Evolutionary conservation across 1,140 invertebrate genomes (phyloP).

Genomic region (Brachionus manjavacas): DNA sequence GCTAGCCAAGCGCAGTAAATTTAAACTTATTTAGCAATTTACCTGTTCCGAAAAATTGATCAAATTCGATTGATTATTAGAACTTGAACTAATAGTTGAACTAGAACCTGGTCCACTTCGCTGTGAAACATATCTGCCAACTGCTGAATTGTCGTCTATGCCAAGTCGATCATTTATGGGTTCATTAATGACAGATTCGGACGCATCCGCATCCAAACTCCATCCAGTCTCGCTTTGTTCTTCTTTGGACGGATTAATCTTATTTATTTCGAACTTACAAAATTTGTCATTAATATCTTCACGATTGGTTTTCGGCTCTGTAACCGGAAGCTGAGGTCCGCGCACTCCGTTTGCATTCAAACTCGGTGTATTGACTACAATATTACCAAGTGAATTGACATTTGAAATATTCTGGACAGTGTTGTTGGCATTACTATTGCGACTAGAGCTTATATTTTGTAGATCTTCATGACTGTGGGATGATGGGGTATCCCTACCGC

Average conservation of each 20-base stretch:
- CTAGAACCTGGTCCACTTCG: not conserved
- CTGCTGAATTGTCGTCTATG: not conserved
- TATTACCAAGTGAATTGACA: not conserved
- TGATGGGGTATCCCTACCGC: conserved; percentile 85
- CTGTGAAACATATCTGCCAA: not conserved
- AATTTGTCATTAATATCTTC: conserved; percentile 94
- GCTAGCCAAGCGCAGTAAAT: not conserved
- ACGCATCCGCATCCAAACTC: conserved; percentile 38
- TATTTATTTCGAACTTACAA: conserved; percentile 86
- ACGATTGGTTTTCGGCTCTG: conserved; percentile 65
- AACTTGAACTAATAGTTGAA: not conserved
- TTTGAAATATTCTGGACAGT: not conserved
- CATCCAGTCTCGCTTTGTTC: conserved; percentile 43
- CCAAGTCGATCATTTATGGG: conserved; percentile 36
- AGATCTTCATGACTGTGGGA: conserved; percentile 63
- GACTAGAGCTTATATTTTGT: conserved; percentile 16
- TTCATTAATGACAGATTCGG: conserved; percentile 35
- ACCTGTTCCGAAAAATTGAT: conserved; percentile 10
- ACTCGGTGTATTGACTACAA: not conserved
- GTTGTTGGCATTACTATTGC: not conserved
- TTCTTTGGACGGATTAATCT: conserved; percentile 45
- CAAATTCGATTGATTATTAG: not conserved
- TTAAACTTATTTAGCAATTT: not conserved
- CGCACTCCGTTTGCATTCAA: conserved; percentile 60
- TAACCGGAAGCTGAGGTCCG: conserved; percentile 60